These are phyloP conservation scores for Coracias cyanogaster DNA, from an alignment of 2,797 vertebrate species.

Conservation along the genomic window DNA sequence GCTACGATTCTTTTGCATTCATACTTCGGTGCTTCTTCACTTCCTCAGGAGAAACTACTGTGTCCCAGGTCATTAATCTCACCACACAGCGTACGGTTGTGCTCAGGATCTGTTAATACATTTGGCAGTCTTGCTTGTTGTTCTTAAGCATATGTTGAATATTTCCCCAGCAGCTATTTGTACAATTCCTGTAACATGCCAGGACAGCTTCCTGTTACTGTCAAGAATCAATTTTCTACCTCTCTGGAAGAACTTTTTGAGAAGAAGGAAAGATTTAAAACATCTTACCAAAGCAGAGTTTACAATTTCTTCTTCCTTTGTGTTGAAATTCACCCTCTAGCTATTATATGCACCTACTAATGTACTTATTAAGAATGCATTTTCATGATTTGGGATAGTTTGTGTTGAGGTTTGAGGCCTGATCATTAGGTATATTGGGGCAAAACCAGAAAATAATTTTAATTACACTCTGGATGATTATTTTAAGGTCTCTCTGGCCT, in stretches of 20 bases:
- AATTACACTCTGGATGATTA: not conserved
- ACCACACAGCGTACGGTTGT: not conserved
- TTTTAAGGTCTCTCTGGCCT: not conserved
- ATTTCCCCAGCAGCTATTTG: not conserved
- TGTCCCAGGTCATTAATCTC: constrained; percentile 11
- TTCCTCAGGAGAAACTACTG: not conserved
- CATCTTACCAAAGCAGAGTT: not conserved
- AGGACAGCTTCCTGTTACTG: not conserved
- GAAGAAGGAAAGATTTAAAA: not conserved
- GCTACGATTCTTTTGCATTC: not conserved
- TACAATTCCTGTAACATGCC: not conserved
- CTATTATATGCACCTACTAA: not conserved
- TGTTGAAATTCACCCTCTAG: not conserved
- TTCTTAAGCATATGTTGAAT: constrained; percentile 4
- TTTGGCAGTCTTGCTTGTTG: constrained; percentile 3
- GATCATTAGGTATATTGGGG: not conserved
- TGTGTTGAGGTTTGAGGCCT: not conserved
- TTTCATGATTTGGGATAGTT: not conserved
- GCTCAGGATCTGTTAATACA: not conserved
- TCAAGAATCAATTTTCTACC: not conserved
- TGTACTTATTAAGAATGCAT: not conserved
- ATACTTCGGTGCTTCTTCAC: not conserved
- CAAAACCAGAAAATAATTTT: not conserved
- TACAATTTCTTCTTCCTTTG: not conserved
- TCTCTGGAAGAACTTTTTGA: not conserved